Conservation (phyloP, 2,113 vertebrate species). For the Labrus mixtus region DNA sequence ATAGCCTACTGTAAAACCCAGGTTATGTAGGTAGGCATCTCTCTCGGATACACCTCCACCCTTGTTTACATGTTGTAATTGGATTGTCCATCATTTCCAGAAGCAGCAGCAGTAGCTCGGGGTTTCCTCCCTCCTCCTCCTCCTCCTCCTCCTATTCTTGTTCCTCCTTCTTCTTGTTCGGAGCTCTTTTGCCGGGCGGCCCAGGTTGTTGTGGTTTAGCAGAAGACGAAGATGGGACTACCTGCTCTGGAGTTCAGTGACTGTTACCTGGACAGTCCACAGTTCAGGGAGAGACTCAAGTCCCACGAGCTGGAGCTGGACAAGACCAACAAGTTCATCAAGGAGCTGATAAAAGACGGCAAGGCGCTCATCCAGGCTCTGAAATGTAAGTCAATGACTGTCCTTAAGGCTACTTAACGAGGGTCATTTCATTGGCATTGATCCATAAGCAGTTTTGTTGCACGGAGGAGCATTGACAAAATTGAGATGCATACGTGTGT, state of each 20-base stretch:
- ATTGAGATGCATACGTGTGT: conserved; percentile 1
- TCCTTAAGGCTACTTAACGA: not conserved
- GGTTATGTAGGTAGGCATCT: conserved; percentile 49
- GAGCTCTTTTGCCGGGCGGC: conserved; percentile 36
- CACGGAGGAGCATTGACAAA: not conserved
- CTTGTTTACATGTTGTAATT: conserved; percentile 62
- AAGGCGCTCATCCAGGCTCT: conserved; percentile 92
- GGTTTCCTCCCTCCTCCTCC: conserved; percentile 24
- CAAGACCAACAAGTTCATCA: conserved; percentile 99
- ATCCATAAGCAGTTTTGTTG: not conserved
- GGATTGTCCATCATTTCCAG: conserved; percentile 61
- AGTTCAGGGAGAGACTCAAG: conserved; percentile 94
- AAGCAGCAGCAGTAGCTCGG: conserved; percentile 34
- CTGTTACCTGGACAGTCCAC: conserved; percentile 96
- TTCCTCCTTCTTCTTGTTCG: conserved; percentile 3
- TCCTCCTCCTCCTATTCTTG: not conserved
- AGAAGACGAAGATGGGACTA: conserved; percentile 88
- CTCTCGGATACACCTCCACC: conserved; percentile 17
- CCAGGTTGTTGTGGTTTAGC: conserved; percentile 7
- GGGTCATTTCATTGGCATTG: not conserved
- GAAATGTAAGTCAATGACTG: conserved; percentile 88
- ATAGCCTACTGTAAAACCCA: not conserved
- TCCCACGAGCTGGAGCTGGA: conserved; percentile 97
- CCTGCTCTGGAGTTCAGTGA: conserved; percentile 97
- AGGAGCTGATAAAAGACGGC: conserved; percentile 97